Evolutionary conservation across 2,113 vertebrate species (phyloP).

Genomic region (Clarias batrachus): DNA sequence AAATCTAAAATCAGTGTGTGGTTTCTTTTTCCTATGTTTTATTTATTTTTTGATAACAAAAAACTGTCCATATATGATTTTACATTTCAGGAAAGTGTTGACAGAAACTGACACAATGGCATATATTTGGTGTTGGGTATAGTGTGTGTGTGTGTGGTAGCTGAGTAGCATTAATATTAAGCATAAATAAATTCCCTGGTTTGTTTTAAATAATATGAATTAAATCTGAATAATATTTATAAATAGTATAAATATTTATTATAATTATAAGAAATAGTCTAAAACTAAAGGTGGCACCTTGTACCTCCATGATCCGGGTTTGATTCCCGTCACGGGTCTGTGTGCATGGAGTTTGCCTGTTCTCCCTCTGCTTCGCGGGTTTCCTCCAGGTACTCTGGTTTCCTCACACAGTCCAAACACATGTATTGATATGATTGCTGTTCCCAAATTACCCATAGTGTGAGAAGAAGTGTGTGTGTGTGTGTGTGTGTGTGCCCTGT

Average conservation of each 20-base stretch:
- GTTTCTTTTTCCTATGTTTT: neutral
- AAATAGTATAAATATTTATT: neutral
- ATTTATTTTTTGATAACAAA: neutral
- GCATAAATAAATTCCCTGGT: neutral
- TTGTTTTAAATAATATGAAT: neutral
- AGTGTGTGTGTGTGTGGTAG: neutral
- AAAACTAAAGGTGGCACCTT: no score
- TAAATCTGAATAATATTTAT: neutral
- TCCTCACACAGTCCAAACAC: no score
- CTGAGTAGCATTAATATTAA: neutral
- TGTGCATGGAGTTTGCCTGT: no score
- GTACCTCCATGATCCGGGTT: no score
- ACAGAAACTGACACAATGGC: neutral
- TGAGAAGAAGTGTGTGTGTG: no score
- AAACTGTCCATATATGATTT: neutral
- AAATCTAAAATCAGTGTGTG: slow-evolving; percentile 6
- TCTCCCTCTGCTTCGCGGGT: no score
- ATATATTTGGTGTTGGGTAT: neutral
- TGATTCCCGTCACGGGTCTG: no score
- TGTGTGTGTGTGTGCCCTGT: no score
- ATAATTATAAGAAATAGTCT: no score
- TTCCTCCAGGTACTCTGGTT: no score
- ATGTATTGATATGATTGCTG: no score
- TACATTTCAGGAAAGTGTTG: neutral
- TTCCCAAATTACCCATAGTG: no score